A percentile compares a stretch with the other conserved stretches of the same genome.
Conservation (phyloP, 2,888 invertebrate species). For the Drosophila mimica region DNA sequence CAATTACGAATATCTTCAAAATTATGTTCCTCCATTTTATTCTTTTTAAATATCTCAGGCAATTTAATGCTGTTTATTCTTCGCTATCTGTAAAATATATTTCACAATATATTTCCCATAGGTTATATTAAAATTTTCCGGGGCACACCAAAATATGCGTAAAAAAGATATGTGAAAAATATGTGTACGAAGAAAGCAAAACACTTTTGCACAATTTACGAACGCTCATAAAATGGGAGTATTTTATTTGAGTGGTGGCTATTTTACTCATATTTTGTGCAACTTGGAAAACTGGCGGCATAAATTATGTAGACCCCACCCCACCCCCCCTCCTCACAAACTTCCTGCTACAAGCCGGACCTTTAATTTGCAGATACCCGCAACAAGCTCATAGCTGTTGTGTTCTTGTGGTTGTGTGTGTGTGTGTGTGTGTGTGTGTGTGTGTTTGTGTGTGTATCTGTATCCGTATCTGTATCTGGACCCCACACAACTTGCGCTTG, state of each 20-base stretch:
- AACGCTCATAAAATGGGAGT: slow-evolving; percentile 53
- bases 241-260: slow-evolving; percentile 34
- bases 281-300: slow-evolving; percentile 67
- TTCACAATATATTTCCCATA: neutral
- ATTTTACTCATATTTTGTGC: slow-evolving; percentile 40
- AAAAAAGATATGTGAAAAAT: slow-evolving; percentile 15
- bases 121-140: neutral
- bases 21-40: neutral
- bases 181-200: slow-evolving; percentile 1
- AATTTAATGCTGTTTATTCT: neutral
- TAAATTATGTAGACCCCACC: slow-evolving; percentile 55
- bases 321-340: neutral
- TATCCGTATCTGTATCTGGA: slow-evolving; percentile 21
- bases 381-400: slow-evolving; percentile 1
- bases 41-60: neutral
- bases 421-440: too few species aligned
- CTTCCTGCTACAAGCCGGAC: slow-evolving; percentile 1
- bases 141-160: slow-evolving; percentile 22
- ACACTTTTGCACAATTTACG: slow-evolving; percentile 65
- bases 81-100: neutral
- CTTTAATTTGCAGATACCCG: slow-evolving; percentile 33
- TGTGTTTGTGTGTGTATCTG: too few species aligned
- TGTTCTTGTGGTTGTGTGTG: slow-evolving; percentile 2
- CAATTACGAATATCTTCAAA: too few species aligned
- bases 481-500: slow-evolving; percentile 46